Conservation (phyloP, 2,888 invertebrate genomes). For the Phaedon cochleariae region DNA sequence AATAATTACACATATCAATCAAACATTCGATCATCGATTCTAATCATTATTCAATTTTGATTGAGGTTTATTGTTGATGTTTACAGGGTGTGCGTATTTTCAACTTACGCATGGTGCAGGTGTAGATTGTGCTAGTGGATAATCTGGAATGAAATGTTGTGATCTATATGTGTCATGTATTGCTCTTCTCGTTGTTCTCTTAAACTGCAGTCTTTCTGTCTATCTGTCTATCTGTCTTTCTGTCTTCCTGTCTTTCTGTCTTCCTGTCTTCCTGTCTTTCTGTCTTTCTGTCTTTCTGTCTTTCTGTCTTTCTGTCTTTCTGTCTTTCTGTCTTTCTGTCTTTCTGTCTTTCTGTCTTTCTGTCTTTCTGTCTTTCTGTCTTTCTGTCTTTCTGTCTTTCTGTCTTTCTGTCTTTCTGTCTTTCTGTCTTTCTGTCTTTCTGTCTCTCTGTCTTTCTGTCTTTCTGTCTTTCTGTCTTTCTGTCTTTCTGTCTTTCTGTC, state of each 20-base stretch:
- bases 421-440: conserved; percentile 22
- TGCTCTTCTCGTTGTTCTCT: no score
- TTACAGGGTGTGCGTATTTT: no score
- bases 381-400: conserved; percentile 28
- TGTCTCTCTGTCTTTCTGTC: conserved; percentile 23
- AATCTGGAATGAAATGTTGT: no score
- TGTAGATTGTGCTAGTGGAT: no score
- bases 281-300: conserved; percentile 27
- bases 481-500: conserved; percentile 20
- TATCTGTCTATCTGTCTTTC: conserved; percentile 25
- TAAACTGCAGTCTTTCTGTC: conserved; percentile 21
- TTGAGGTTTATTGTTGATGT: no score
- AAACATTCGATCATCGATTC: no score
- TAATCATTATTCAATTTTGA: no score
- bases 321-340: conserved; percentile 25
- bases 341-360: conserved; percentile 24
- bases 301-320: conserved; percentile 28
- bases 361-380: conserved; percentile 26
- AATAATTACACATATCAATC: no score
- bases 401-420: conserved; percentile 27
- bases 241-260: conserved; percentile 25
- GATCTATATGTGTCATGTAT: no score
- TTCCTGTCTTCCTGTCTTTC: conserved; percentile 25
- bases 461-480: conserved; percentile 24
- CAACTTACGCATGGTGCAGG: no score